phyloP scores from a whole-genome alignment of 2,888 invertebrate species.

The Dorcus parallelipipedus region DNA sequence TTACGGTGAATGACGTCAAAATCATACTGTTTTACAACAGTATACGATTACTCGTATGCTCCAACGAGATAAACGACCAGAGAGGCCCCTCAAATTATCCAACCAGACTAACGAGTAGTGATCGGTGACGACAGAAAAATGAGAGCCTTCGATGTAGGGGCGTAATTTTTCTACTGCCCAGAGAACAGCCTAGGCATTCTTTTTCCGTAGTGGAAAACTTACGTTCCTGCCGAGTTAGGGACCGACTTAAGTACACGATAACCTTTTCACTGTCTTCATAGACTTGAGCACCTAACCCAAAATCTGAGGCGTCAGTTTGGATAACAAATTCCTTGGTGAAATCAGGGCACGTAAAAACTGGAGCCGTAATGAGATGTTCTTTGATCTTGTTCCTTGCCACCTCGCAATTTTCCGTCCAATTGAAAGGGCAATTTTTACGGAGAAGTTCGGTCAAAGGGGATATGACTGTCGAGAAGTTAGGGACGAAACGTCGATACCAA shows the following conservation, averaged over 20 bases:
- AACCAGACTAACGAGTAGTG: not conserved
- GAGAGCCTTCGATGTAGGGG: slow-evolving; percentile 2
- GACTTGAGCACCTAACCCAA: slow-evolving; percentile 15
- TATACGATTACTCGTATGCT: too few relatives aligned
- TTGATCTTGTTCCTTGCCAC: not conserved
- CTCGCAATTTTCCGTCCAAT: slow-evolving; percentile 23
- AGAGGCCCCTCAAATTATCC: not conserved
- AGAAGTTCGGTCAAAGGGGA: not conserved
- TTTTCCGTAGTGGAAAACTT: slow-evolving; percentile 21
- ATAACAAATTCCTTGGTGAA: slow-evolving; percentile 20
- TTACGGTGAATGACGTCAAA: slow-evolving; percentile 20
- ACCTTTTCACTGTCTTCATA: slow-evolving; percentile 23
- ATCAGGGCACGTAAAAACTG: slow-evolving; percentile 16
- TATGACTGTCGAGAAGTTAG: slow-evolving; percentile 6
- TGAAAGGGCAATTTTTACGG: slow-evolving; percentile 16
- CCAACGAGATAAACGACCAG: not conserved
- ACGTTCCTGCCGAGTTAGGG: slow-evolving; percentile 16
- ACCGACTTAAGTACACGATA: slow-evolving; percentile 20
- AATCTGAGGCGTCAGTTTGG: slow-evolving; percentile 20
- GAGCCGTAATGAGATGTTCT: too few relatives aligned
- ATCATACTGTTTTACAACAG: slow-evolving; percentile 18
- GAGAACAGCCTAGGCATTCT: slow-evolving; percentile 24
- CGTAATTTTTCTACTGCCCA: slow-evolving; percentile 24
- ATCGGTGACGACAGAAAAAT: not conserved
- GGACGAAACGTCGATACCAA: slow-evolving; percentile 33